Conservation (phyloP, 2,797 vertebrate species). For the Syngnathus rostellatus region DNA sequence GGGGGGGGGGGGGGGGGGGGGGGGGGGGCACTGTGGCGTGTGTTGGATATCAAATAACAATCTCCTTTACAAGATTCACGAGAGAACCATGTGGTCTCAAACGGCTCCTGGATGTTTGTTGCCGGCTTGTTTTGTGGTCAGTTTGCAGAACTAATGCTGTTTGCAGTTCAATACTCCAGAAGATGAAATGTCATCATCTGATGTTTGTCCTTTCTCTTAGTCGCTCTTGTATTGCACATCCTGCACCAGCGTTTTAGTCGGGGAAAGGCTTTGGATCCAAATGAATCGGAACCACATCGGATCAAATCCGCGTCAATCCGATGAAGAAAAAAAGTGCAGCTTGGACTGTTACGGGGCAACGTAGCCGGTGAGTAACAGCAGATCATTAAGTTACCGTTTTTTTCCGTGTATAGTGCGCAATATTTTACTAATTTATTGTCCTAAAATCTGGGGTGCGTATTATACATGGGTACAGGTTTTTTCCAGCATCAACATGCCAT, state of each 20-base stretch:
- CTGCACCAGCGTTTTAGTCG: constrained; percentile 18
- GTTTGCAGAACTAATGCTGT: constrained; percentile 56
- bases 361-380: no score
- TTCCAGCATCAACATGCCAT: no score
- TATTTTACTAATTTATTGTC: no score
- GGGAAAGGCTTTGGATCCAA: constrained; percentile 15
- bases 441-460: no score
- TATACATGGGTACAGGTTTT: no score
- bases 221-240: constrained; percentile 7
- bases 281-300: not conserved
- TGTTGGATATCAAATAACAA: constrained; percentile 62
- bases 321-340: no score
- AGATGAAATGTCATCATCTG: constrained; percentile 43
- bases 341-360: no score
- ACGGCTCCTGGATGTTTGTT: constrained; percentile 32
- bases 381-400: no score
- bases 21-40: constrained; percentile 30
- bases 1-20: constrained; percentile 34
- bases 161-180: constrained; percentile 43
- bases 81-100: constrained; percentile 48
- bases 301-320: not conserved
- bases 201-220: constrained; percentile 22
- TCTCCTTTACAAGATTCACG: constrained; percentile 47
- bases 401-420: no score
- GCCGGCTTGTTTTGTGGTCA: constrained; percentile 47